Evolutionary conservation across 2,113 vertebrate species (phyloP), one percentile per base, ranked within the genome.

Genomic region (Harpagus bidentatus): DNA sequence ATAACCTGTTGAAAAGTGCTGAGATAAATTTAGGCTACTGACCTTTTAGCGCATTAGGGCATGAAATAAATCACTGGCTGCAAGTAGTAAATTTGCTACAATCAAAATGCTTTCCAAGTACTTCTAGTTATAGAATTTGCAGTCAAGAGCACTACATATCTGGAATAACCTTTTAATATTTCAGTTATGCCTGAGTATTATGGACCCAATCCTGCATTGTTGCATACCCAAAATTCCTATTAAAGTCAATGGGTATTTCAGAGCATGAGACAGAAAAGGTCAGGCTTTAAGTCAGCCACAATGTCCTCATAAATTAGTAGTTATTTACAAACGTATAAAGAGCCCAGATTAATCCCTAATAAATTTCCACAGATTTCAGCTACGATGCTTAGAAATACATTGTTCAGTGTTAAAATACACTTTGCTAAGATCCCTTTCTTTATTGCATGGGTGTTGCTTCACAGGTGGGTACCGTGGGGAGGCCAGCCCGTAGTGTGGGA

Each of bases 1-100:
- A 65, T 91, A 93, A 97, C 95, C 95, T 97, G 94, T 96, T 98
- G 96, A 93, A 97, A 97, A 96, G 47, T n/a, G 13, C 47, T 43
- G 69, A 97, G 93, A 94, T 88, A 97, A 97, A 94, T 93, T 95
- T 91, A 93, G 93, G 80, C 69, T 77, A 62, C 59, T 93, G 93
- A 95, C 73, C 86, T 97, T 98, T 95, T 80, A 82, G 88, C 65
- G 22, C 89, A 93, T 85, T 81, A 92, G 87, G 88, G 47, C 87
- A 95, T 90, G 81, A 91, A 97, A 97, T 94, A 90, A 95, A 95
- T 97, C 93, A 74, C 25, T 92, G 55, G 13, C 77, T 70, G 42
- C 55, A 85, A 90, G 81, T 82, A 94, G 81, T 91, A 96, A 88
- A 93, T 95, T 95, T 96, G 59, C 97, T 94, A 83, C 71, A 93